phyloP scores from a whole-genome alignment of 2,888 invertebrate genomes.

The Cephalotes varians region DNA sequence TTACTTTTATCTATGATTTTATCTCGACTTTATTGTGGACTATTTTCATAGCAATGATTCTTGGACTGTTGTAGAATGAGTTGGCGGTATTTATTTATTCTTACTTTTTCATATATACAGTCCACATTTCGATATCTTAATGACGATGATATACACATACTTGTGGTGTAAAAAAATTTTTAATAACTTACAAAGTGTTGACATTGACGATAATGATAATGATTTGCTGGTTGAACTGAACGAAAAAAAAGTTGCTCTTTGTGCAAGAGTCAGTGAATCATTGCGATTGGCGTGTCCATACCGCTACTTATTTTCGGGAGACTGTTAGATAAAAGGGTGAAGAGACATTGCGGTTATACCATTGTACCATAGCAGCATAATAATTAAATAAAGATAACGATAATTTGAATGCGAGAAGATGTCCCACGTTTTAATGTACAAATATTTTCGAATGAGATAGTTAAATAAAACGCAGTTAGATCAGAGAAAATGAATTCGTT shows the following conservation, averaged over 20 bases:
- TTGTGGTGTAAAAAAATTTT: slow-evolving; percentile 49
- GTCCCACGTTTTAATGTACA: slow-evolving; percentile 84
- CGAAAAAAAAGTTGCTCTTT: slow-evolving; percentile 49
- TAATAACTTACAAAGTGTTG: slow-evolving; percentile 26
- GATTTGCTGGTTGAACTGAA: slow-evolving; percentile 55
- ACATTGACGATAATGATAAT: neutral
- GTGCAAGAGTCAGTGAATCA: slow-evolving; percentile 68
- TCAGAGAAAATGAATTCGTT: slow-evolving; percentile 79
- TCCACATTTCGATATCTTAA: slow-evolving; percentile 40
- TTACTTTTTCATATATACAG: slow-evolving; percentile 15
- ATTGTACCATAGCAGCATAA: slow-evolving; percentile 84
- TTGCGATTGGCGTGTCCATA: slow-evolving; percentile 69
- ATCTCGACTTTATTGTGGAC: slow-evolving; percentile 69
- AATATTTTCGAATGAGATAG: slow-evolving; percentile 83
- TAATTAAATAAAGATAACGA: slow-evolving; percentile 81
- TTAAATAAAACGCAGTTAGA: slow-evolving; percentile 82
- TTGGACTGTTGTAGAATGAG: slow-evolving; percentile 67
- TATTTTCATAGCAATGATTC: slow-evolving; percentile 69
- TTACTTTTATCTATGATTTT: slow-evolving; percentile 71
- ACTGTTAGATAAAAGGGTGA: slow-evolving; percentile 76
- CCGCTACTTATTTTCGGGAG: slow-evolving; percentile 73
- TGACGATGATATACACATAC: slow-evolving; percentile 48
- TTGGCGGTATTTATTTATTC: slow-evolving; percentile 54
- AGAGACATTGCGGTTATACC: slow-evolving; percentile 84
- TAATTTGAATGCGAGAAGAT: slow-evolving; percentile 82